phyloP scores from a whole-genome alignment of 1,140 invertebrate species.

The Rhopalosiphum maidis region DNA sequence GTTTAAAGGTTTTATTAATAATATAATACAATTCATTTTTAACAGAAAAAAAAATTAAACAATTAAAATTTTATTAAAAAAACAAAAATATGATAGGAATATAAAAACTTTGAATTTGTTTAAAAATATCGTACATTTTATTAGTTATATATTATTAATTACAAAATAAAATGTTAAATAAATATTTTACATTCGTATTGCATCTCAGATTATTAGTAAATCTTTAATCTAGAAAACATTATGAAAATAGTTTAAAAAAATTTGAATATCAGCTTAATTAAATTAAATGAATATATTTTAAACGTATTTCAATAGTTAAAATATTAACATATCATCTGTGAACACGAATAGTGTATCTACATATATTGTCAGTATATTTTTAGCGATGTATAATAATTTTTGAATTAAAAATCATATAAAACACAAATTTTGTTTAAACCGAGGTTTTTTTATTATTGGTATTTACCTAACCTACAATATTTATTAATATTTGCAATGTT shows the following conservation, averaged over 20 bases:
- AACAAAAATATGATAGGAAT: neutral
- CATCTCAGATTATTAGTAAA: neutral
- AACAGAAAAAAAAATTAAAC: neutral
- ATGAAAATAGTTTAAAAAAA: neutral
- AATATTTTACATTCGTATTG: neutral
- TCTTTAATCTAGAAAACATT: neutral
- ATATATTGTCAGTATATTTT: too few relatives aligned
- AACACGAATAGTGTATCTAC: too few relatives aligned
- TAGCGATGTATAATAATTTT: neutral
- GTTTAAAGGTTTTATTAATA: neutral
- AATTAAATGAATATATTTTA: neutral
- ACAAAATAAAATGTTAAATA: neutral
- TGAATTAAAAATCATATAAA: neutral
- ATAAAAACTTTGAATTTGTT: neutral
- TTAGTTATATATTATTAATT: neutral
- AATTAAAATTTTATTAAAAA: neutral
- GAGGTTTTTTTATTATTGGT: too few relatives aligned
- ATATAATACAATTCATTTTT: neutral
- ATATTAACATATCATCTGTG: too few relatives aligned
- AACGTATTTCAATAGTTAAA: too few relatives aligned
- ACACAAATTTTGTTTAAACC: neutral
- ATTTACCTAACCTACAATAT: too few relatives aligned
- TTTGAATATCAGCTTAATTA: rapidly evolving
- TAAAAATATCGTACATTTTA: neutral
- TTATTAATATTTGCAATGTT: neutral